Evolutionary conservation across 2,888 invertebrate genomes (phyloP), one percentile per base, ranked within the genome.

Genomic region (Atethmia centrago): DNA sequence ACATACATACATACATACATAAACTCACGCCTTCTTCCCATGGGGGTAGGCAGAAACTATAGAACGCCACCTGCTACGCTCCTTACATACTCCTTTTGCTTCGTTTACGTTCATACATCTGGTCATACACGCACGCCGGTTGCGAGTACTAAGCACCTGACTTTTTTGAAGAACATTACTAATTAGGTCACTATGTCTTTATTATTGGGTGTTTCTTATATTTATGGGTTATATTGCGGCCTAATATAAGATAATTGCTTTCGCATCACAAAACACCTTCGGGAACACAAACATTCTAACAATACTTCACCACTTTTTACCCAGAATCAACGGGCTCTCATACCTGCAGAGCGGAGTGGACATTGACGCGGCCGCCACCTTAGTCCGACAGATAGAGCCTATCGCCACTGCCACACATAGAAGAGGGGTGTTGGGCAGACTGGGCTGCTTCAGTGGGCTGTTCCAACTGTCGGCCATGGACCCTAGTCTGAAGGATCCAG

Each of bases 401-500:
- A 92, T 98, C 0, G 98, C 98, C 0, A 97, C 97, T 10, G 97
- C 97, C 2, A 99, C 99, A 0, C 97, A 97, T 84, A 96, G 99
- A 7, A 92, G 97, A 0, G 99, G 99, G 0, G 98, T 98, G 36
- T 90, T 98, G 61, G 98, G 99, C 0, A 96, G 97, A 4, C 97
- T 99, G 71, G 99, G 99, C 36, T 98, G 99, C 75, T 99, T 99
- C 95, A 99, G 99, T 45, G 99, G 99, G 0, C 96, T 99, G 21
- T 99, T 99, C 95, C 99, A 99, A 89, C 93, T 98, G 25, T 98
- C 97, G 70, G 97, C 97, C 12, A 98, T 98, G 85, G 94, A 95
- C 86, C 92, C 95, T 0, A 88, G 89, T 25, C 97, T 97, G 84
- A 97, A 97, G 83, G 98, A 99, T 91, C 99, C 99, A 0, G 97